phyloP scores from a whole-genome alignment of 2,888 invertebrate genomes.

The Cephonodes hylas region DNA sequence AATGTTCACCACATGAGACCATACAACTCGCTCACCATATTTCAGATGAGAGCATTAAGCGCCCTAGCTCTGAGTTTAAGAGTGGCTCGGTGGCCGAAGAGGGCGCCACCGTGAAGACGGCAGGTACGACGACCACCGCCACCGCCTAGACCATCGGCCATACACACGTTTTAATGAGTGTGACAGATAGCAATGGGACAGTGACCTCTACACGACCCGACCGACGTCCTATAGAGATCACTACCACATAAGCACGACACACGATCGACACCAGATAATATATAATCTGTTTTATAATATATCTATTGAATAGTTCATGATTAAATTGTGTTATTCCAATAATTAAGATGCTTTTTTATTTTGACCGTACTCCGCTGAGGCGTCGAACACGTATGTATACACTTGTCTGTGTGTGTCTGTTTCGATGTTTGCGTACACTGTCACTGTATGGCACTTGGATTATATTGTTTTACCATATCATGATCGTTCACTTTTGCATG shows the following conservation, averaged over 20 bases:
- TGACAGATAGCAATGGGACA: constrained; percentile 70
- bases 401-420: constrained; percentile 78
- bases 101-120: constrained; percentile 63
- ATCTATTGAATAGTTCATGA: constrained; percentile 77
- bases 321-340: constrained; percentile 81
- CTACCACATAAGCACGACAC: constrained; percentile 75
- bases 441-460: constrained; percentile 71
- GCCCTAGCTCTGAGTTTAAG: constrained; percentile 94
- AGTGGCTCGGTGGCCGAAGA: constrained; percentile 80
- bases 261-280: constrained; percentile 71
- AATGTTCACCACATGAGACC: constrained; percentile 63
- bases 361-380: constrained; percentile 80
- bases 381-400: constrained; percentile 80
- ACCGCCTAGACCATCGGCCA: constrained; percentile 74
- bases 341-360: constrained; percentile 80
- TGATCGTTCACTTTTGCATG: constrained; percentile 72
- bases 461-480: constrained; percentile 58
- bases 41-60: constrained; percentile 89
- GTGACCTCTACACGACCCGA: constrained; percentile 54
- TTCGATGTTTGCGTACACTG: constrained; percentile 77
- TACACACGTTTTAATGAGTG: constrained; percentile 67
- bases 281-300: constrained; percentile 79
- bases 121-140: constrained; percentile 74
- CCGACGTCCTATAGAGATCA: constrained; percentile 53
- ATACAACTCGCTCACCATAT: constrained; percentile 75